Evolutionary conservation across 2,113 vertebrate species (phyloP).

Genomic region (Capricornis sumatraensis): DNA sequence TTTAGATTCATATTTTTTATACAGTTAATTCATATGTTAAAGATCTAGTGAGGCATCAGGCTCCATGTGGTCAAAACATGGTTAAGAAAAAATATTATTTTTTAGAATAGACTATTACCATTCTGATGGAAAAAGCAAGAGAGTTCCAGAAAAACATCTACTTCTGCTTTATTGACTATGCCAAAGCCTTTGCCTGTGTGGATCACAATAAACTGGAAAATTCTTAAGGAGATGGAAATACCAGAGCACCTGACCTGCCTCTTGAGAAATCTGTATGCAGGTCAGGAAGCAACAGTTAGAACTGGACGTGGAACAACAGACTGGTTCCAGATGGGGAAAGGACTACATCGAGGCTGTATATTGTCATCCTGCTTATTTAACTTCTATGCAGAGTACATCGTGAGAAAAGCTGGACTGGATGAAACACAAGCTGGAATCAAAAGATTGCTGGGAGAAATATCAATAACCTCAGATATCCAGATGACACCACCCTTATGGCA

Average conservation of each 20-base stretch:
- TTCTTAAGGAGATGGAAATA: no score
- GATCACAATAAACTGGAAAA: neutral
- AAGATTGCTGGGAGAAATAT: neutral
- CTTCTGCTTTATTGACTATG: neutral
- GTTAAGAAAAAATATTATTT: neutral
- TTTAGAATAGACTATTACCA: neutral
- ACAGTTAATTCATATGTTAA: neutral
- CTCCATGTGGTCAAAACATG: neutral
- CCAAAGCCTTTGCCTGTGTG: neutral
- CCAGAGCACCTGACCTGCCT: neutral
- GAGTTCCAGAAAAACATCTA: neutral
- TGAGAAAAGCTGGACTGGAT: neutral
- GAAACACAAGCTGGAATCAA: neutral
- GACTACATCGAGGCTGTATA: neutral
- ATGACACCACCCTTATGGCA: neutral
- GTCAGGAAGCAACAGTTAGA: neutral
- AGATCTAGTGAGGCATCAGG: neutral
- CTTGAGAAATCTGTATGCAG: neutral
- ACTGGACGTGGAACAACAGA: neutral
- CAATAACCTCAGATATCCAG: neutral
- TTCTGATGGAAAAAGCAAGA: neutral
- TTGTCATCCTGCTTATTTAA: neutral
- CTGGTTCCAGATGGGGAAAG: neutral
- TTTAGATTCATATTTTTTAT: constrained; percentile 15
- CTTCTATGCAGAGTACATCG: neutral